Evolutionary conservation across 2,113 vertebrate genomes (phyloP).

Genomic region (Phyllostomus discolor): DNA sequence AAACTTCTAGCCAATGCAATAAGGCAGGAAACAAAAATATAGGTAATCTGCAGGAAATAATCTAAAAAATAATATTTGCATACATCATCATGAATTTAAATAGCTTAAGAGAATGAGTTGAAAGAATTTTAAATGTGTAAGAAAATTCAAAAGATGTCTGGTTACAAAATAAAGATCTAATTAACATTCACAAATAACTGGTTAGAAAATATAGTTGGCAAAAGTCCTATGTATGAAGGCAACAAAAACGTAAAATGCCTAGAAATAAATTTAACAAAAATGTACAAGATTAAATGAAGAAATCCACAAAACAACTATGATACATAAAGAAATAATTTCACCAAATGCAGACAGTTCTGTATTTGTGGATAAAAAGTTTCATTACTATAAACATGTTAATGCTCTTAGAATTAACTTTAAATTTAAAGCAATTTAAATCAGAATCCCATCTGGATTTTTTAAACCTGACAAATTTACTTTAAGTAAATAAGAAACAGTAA

Average conservation of each 20-base stretch:
- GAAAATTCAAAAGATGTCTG: constrained; percentile 33
- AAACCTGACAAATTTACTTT: constrained; percentile 58
- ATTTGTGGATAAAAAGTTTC: constrained; percentile 28
- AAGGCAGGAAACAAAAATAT: constrained; percentile 20
- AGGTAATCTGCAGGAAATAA: neutral
- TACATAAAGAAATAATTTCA: constrained; percentile 15
- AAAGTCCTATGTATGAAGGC: neutral
- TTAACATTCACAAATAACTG: constrained; percentile 30
- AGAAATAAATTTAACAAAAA: constrained; percentile 44
- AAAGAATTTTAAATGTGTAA: neutral
- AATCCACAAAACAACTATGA: constrained; percentile 9
- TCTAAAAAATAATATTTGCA: neutral
- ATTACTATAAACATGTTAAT: constrained; percentile 58
- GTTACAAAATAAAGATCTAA: constrained; percentile 54
- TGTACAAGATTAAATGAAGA: constrained; percentile 35
- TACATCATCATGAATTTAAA: neutral
- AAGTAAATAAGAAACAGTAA: constrained; percentile 55
- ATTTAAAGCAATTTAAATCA: constrained; percentile 59
- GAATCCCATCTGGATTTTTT: constrained; percentile 58
- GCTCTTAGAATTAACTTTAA: constrained; percentile 57
- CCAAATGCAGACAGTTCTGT: constrained; percentile 45
- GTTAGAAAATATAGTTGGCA: constrained; percentile 7
- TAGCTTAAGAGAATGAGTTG: neutral
- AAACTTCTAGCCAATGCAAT: constrained; percentile 31
- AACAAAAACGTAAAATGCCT: constrained; percentile 49